phyloP scores from a whole-genome alignment of 35 echinoderm and acorn worm species.

The Hemicentrotus pulcherrimus region DNA sequence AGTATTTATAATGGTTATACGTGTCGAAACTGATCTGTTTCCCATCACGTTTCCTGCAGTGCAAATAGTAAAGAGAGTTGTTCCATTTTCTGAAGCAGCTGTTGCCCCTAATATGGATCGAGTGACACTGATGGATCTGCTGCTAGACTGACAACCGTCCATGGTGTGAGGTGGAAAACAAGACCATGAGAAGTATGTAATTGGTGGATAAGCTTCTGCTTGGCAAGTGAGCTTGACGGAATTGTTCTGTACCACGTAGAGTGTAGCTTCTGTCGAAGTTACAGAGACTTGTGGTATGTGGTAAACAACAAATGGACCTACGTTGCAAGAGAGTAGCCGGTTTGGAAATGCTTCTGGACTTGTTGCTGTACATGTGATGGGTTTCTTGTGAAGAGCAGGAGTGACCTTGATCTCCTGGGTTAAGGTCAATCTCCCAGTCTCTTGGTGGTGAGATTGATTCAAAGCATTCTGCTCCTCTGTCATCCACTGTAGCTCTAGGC shows the following conservation, averaged over 20 bases:
- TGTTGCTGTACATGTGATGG: constrained; percentile 3
- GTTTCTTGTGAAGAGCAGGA: neutral
- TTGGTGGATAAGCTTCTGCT: neutral
- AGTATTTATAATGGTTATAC: neutral
- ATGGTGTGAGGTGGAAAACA: neutral
- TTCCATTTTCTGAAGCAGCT: neutral
- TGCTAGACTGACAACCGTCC: neutral
- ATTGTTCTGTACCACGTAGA: neutral
- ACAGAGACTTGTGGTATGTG: neutral
- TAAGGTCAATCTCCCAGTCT: neutral
- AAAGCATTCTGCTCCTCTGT: neutral
- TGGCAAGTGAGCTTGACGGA: neutral
- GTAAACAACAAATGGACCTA: constrained; percentile 2
- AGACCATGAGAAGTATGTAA: neutral
- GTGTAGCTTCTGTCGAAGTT: neutral
- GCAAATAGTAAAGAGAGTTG: neutral
- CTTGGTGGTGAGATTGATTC: neutral
- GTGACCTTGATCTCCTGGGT: neutral
- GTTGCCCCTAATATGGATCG: neutral
- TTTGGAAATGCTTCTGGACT: neutral
- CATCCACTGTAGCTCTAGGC: neutral
- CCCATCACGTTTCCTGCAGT: neutral
- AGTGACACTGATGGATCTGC: neutral
- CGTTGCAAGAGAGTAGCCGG: neutral
- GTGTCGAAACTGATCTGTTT: neutral